Base-by-base conservation (phyloP, 2,113 vertebrate genomes). In the Pteropus alecto region DNA sequence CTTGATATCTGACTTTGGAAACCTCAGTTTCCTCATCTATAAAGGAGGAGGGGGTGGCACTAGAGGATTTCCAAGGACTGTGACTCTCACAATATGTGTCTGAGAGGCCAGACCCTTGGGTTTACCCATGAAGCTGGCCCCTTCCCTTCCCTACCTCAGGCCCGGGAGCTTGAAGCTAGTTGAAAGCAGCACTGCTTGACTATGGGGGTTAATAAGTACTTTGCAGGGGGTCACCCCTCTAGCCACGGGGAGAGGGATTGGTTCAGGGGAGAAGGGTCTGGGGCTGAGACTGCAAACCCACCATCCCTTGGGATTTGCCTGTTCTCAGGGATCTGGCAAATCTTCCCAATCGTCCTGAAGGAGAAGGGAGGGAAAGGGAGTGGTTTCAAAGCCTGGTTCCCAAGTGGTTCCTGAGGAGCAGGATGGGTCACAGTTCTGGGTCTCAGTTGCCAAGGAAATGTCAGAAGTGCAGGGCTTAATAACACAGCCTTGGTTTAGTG, bases 401-500 rank as follows among this genome's bases (percentile, higher is more conserved):
- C 65, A 60, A 43, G 19, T 24, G 6, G 22, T 21, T 68, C 30
- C 33, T 21, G 0, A 7, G 41, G 71, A 89, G 19, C 58, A n/a
- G 46, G 48, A 15, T 33, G 24, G 21, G 28, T 21, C 48, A 38
- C 43, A 43, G 38, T 30, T 33, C 65, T 46, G 38, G 6, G 54
- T 24, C 21, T 51, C 13, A 2, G n/a, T 3, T 16, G 65, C 35
- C 38, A n/a, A 16, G 60, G 28, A 77, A 56, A 6, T 7, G 35
- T 11, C 56, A 11, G 41, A 24, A 70, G 63, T 3, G 0, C 30
- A n/a, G 87, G 74, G 9, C 19, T 89, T 24, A 19, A 6, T 18
- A 14, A 22, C 38, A 1, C 19, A 30, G 48, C 51, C 33, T 54
- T 1, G 0, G 33, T 41, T 83, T 4, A 35, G 65, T 9, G 41